Percentiles rank a stretch among this genome's conserved stretches.
phyloP scores from a whole-genome alignment of 2,888 invertebrate species.

The Craniophora ligustri region DNA sequence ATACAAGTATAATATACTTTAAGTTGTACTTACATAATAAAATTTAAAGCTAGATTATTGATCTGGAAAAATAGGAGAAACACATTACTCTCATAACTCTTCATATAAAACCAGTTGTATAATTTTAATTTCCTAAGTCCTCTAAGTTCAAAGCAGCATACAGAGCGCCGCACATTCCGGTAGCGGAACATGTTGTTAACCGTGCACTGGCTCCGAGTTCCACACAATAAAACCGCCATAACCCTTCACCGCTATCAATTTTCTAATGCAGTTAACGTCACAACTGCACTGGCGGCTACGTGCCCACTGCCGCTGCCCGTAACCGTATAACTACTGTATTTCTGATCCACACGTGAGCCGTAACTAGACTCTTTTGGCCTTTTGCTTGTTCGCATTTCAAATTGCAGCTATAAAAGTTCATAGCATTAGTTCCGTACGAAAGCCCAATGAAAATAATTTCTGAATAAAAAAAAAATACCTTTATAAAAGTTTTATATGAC shows the following conservation, averaged over 20 bases:
- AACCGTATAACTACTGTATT: conserved; percentile 37
- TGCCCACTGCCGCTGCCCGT: conserved; percentile 9
- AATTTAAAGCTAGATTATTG: too few species aligned
- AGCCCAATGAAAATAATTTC: conserved; percentile 1
- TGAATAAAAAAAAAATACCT: conserved; percentile 2
- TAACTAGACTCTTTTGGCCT: conserved; percentile 24
- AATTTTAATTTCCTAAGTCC: too few species aligned
- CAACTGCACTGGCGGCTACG: conserved; percentile 53
- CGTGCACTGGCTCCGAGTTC: conserved; percentile 32
- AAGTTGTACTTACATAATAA: too few species aligned
- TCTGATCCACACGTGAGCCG: conserved; percentile 17
- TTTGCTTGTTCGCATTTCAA: conserved; percentile 4
- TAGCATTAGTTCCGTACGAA: conserved; percentile 6
- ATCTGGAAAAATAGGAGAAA: too few species aligned
- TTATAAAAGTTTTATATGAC: too few species aligned
- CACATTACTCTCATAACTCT: too few species aligned
- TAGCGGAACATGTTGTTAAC: conserved; percentile 11
- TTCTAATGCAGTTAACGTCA: conserved; percentile 74
- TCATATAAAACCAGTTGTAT: too few species aligned
- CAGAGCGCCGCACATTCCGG: conserved; percentile 15
- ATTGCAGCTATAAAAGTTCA: conserved; percentile 14
- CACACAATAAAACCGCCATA: conserved; percentile 67
- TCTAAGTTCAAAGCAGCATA: conserved; percentile 15
- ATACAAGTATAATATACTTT: too few species aligned
- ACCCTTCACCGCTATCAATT: conserved; percentile 72